phyloP scores from a whole-genome alignment of 2,888 invertebrate genomes.

The Lottia scabra region DNA sequence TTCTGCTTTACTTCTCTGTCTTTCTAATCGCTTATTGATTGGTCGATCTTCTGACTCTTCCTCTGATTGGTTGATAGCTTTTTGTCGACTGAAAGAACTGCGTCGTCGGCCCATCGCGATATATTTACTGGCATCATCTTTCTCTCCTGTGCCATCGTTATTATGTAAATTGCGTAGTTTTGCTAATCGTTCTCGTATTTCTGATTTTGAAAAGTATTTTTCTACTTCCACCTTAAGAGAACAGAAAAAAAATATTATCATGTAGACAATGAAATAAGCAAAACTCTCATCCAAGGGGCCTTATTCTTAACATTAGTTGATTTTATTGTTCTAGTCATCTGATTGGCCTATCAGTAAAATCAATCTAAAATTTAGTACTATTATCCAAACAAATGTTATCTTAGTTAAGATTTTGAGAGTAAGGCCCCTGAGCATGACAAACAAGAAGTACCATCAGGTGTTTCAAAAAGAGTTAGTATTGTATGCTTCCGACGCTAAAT shows the following conservation, averaged over 20 bases:
- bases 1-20: slow-evolving; percentile 2
- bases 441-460: no score
- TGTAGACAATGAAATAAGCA: no score
- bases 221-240: slow-evolving; percentile 46
- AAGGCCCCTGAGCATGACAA: no score
- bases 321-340: no score
- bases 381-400: no score
- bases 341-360: no score
- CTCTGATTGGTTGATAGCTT: slow-evolving; percentile 11
- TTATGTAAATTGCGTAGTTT: slow-evolving; percentile 42
- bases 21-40: slow-evolving; percentile 13
- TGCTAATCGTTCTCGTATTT: slow-evolving; percentile 42
- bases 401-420: no score
- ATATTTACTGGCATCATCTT: slow-evolving; percentile 27
- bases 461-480: no score
- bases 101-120: slow-evolving; percentile 21
- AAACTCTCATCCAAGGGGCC: no score
- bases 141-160: slow-evolving; percentile 25
- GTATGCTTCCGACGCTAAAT: no score
- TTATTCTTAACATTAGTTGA: no score
- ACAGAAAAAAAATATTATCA: background rate
- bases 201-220: slow-evolving; percentile 45
- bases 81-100: slow-evolving; percentile 5
- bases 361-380: no score
- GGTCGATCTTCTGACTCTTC: slow-evolving; percentile 14